Evolutionary conservation across 2,113 vertebrate species (phyloP), one percentile per base, ranked within the genome.

Genomic region (Coturnix japonica): DNA sequence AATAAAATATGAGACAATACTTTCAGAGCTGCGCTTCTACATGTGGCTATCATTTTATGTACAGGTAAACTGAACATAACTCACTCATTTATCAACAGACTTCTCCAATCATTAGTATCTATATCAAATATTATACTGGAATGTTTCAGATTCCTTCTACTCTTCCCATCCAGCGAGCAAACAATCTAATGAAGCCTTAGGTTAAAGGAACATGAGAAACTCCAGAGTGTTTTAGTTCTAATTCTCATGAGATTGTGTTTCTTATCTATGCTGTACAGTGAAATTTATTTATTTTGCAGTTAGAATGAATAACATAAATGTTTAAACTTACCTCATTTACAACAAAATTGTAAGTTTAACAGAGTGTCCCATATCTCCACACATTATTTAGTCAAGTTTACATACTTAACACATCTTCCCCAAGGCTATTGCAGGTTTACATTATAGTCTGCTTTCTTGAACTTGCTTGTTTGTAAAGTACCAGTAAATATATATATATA

Each of bases 381-480:
- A 25, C 12, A 19, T 87, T 92, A 74, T 54, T 86, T n/a, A 80
- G 81, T 83, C 83, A 60, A n/a, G 59, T 89, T 95, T 87, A 83
- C 73, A 66, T 25, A 81, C 71, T 93, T 90, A 85, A 86, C 60
- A 79, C 78, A 37, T 92, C 92, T 90, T 77, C 94, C 93, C 85
- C 85, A 78, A 87, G 93, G 87, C 88, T 84, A 80, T 17, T 94
- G 69, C 66, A 89, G 77, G 89, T 93, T 91, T 89, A 94, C 23
- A 2, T 66, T 87, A 64, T 56, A 57, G 69, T 95, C 87, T 82
- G 65, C 69, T 70, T 43, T 92, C 66, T 79, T 90, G 87, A 93
- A 79, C 63, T 81, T 85, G 89, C 96, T 92, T 94, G 91, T 95
- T 94, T 92, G 91, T 93, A 95, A 97, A 97, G 80, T 78, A 84